Evolutionary conservation across 1,140 invertebrate species (phyloP), one percentile per base, ranked within the genome.

Genomic region (Brevipalpus yothersi): DNA sequence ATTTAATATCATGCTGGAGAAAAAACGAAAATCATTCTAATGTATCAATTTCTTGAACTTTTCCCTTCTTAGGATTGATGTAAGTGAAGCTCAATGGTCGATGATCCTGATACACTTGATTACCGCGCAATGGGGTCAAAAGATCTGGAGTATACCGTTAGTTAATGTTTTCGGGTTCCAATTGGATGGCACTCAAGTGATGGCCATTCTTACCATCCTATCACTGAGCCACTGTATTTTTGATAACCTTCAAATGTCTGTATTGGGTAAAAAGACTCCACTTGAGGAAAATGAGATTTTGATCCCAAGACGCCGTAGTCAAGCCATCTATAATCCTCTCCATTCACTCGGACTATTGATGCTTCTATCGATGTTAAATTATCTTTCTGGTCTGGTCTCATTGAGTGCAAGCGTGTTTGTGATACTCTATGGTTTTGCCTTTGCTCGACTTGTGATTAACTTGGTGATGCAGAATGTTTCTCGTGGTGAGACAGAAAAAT

Each of bases 41-140:
- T 41, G n/a, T 51, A 9, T 49, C 15, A 51, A 51, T 21, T 11
- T 23, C 12, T 58, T 55, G 11, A 58, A 43, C 51, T 13, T 10
- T 9, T n/a, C 49, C n/a, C 19, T 43, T 58, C 17, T 21, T 45
- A 62, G 61, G 21, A 58, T 99, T 67, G 95, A 98, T 78, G 94
- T 98, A 1, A 98, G 93, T 0, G 94, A 99, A 76, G 90, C 89
- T 17, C 94, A 98, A 73, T 83, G 89, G 70, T 82, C 80, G 5
- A 89, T 97, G 59, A 97, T 98, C 59, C 67, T 70, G 51, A 84
- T 95, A 64, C 86, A 95, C 68, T 64, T 94, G 19, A 73, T 90
- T 53, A 89, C 91, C 41, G 83, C 85, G 9, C 72, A 83, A 39
- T 84, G 93, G 69, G 92, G 93, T 9, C 77, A 86, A 39, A 73